Evolutionary conservation across 2,888 invertebrate species (phyloP), one percentile per base, ranked within the genome.

Genomic region (Phyto melanocephala): DNA sequence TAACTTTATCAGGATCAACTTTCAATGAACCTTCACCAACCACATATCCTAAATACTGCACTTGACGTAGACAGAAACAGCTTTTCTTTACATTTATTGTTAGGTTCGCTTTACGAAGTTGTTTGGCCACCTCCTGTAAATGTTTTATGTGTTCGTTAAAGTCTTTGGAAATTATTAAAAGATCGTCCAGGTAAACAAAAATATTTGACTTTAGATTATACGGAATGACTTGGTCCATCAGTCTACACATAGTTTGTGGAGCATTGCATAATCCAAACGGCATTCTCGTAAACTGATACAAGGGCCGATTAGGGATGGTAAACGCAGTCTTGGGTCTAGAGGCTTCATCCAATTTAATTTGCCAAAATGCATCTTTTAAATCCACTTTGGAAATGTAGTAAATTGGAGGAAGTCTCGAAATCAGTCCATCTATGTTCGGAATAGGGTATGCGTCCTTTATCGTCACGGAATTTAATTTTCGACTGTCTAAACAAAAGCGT

Each of bases 401-500:
- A 68, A 54, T 54, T 68, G 54, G 68, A 54, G 42, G 68, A 68
- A 52, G 68, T 28, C 68, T 54, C 10, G 68, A 52, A 17, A 68
- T 68, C 1, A 56, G 40, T 54, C 37, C 54, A 24, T 70, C 28
- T 40, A 68, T 68, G 28, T 68, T 68, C 0, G 68, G 40, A 10
- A 65, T 37, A 0, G 50, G 22, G 8, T 52, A 7, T 3, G 45
- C 17, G 15, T 45, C 8, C 15, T 45, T 45, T 45, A 0, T 63
- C 28, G 63, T 63, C 6, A 63, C 28, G 2, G 45, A 17, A 33
- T 63, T 42, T 6, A 42, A 42, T 15, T 42, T 42, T 15, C 42
- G 13, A 42, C 42, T n/a, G 42, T 42, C 42, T 3, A 42, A 13
- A n/a, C 42, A 13, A 15, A 42, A 42, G 5, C 42, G 42, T 42